A percentile compares a stretch with the other conserved stretches of the same genome.
These are phyloP conservation scores for Stomatorhinus walkeri DNA, from an alignment of 2,797 vertebrate genomes.

Conservation along the genomic window DNA sequence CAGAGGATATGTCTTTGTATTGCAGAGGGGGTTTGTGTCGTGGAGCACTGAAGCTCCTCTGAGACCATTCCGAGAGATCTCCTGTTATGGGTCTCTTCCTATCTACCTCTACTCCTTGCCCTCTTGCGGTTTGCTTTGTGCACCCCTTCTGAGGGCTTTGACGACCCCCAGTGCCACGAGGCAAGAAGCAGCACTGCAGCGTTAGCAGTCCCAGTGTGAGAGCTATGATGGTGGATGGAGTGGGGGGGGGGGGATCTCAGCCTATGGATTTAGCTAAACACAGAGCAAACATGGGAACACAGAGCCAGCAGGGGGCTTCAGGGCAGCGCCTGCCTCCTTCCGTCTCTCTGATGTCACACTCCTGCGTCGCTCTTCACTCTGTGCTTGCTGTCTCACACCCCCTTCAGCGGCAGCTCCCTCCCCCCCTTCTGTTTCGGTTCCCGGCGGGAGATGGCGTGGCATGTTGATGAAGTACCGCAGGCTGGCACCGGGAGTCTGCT, in stretches of 20 bases:
- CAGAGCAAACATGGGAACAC: slow-evolving; percentile 39
- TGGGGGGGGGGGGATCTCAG: slow-evolving; percentile 13
- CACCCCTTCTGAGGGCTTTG: slow-evolving; percentile 23
- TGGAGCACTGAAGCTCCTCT: slow-evolving; percentile 44
- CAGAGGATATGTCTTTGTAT: background rate
- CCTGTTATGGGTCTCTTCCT: slow-evolving; percentile 29
- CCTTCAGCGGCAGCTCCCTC: slow-evolving; percentile 55
- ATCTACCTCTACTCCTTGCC: slow-evolving; percentile 33
- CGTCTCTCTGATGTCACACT: slow-evolving; percentile 31
- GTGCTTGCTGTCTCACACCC: slow-evolving; percentile 20
- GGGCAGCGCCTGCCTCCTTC: slow-evolving; percentile 46
- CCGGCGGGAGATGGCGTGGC: slow-evolving; percentile 59
- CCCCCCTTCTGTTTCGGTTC: slow-evolving; percentile 50
- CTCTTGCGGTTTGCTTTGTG: slow-evolving; percentile 7
- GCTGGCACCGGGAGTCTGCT: slow-evolving; percentile 30
- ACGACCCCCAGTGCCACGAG: slow-evolving; percentile 24
- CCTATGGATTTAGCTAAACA: slow-evolving; percentile 40
- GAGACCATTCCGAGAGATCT: slow-evolving; percentile 30
- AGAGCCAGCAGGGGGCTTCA: slow-evolving; percentile 45
- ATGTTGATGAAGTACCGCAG: slow-evolving; percentile 45
- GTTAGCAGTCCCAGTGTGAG: slow-evolving; percentile 33
- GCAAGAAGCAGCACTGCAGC: slow-evolving; percentile 33
- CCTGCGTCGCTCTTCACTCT: slow-evolving; percentile 33
- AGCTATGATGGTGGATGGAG: slow-evolving; percentile 6
- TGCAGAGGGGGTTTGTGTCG: slow-evolving; percentile 44